Conservation (phyloP, 2,888 invertebrate species). For the Ochlodes sylvanus region DNA sequence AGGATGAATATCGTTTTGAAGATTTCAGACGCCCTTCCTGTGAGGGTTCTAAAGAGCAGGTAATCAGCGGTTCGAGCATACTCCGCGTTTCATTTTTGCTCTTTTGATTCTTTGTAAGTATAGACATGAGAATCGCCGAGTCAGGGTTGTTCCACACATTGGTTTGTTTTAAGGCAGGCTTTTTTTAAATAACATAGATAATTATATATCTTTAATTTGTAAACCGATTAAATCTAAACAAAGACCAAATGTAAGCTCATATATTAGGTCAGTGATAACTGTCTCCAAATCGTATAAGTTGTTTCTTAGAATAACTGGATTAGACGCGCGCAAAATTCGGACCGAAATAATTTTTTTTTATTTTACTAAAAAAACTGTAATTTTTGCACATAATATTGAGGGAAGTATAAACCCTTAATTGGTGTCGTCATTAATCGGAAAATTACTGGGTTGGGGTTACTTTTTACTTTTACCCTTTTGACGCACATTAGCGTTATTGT, state of each 20-base stretch:
- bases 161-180: background rate
- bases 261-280: too few species aligned
- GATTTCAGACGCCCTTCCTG: background rate
- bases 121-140: constrained; percentile 6
- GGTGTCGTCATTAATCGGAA: constrained; percentile 13
- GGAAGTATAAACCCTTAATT: constrained; percentile 3
- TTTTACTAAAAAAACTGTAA: too few species aligned
- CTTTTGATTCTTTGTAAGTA: constrained; percentile 16
- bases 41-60: constrained; percentile 28
- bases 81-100: constrained; percentile 23
- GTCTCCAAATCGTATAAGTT: too few species aligned
- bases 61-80: constrained; percentile 23
- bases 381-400: background rate
- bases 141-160: background rate
- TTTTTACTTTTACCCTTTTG: constrained; percentile 30
- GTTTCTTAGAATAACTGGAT: too few species aligned
- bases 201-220: too few species aligned
- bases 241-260: too few species aligned
- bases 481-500: constrained; percentile 18
- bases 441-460: constrained; percentile 19
- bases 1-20: constrained; percentile 18
- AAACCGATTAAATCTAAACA: too few species aligned
- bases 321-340: too few species aligned
- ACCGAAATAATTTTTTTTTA: too few species aligned
- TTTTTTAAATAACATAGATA: too few species aligned